Evolutionary conservation across 2,113 vertebrate genomes (phyloP), one percentile per base, ranked within the genome.

Genomic region (Sinocyclocheilus anophthalmus): DNA sequence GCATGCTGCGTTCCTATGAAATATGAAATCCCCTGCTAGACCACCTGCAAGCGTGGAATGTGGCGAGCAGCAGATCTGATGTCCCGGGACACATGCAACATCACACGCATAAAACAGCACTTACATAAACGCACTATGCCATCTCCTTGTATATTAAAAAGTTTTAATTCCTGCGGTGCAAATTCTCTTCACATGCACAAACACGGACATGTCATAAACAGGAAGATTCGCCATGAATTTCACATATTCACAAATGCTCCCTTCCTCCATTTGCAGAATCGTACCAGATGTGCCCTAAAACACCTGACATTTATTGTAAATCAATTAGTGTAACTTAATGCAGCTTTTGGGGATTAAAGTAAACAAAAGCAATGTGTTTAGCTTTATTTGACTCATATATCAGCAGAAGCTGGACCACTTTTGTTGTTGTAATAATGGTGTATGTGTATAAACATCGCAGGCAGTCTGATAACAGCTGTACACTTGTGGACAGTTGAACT

Each of bases 11-110:
- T 92, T 96, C 95, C 95, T 97, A 97, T 97, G 96, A 98, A 98
- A 98, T 97, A 98, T 97, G 96, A 96, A 97, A 97, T 96, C 96
- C 96, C 95, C 95, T 96, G 91, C 92, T 93, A 89, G 94, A 97
- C 97, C 97, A 98, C 96, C 97, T 98, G 97, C 95, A 96, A 91
- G 93, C 87, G 85, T 95, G 95, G 91, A 90, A 92, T 92, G 94
- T 91, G 9, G 88, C 14, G 92, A 95, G 94, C 91, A 91, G 73
- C 2, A 87, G 91, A 94, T 95, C 93, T 88, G 88, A 94, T 94
- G 91, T 93, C 92, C 88, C 90, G 67, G 77, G 87, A 90, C 92
- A 90, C 93, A 89, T 93, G 94, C 92, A 93, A 84, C 90, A 90
- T 90, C 87, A 89, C 86, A 77, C 85, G 90, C 86, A 77, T 53